Conservation (phyloP, 1,140 invertebrate genomes). For the Cotesia chilonis region DNA sequence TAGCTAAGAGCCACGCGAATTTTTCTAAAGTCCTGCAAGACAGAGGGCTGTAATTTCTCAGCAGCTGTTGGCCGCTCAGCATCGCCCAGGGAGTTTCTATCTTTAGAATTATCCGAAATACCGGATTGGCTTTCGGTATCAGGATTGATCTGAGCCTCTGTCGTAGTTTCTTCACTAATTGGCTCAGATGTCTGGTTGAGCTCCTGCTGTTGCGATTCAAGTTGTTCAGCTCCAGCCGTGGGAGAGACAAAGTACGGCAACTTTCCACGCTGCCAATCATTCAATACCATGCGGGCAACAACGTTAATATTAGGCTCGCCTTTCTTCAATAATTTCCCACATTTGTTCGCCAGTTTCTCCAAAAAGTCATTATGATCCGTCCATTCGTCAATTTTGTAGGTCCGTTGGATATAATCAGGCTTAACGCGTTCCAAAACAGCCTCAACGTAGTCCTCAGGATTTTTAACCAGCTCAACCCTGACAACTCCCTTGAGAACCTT, state of each 20-base stretch:
- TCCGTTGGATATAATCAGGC: conserved; percentile 88
- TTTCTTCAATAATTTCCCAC: conserved; percentile 93
- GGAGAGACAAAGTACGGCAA: conserved; percentile 93
- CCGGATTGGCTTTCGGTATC: conserved; percentile 35
- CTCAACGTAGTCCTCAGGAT: conserved; percentile 94
- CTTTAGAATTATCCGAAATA: conserved; percentile 49
- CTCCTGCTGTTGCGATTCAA: conserved; percentile 71
- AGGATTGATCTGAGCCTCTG: conserved; percentile 19
- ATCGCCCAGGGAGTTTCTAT: conserved; percentile 30
- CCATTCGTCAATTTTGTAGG: conserved; percentile 89
- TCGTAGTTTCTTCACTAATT: conserved; percentile 42
- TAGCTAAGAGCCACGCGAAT: conserved; percentile 80
- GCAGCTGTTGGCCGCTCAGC: background rate
- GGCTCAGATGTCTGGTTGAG: conserved; percentile 43
- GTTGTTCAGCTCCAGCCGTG: conserved; percentile 58
- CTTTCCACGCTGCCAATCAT: conserved; percentile 98
- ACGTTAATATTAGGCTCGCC: conserved; percentile 93
- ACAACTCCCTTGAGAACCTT: conserved; percentile 97
- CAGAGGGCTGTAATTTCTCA: conserved; percentile 47
- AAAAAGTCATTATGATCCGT: conserved; percentile 87
- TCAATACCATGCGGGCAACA: conserved; percentile 94
- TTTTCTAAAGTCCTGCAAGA: conserved; percentile 83
- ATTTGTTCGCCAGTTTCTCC: conserved; percentile 85
- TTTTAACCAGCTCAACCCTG: conserved; percentile 91
- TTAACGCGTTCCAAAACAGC: conserved; percentile 88